A percentile compares a stretch with the other conserved stretches of the same genome.
Conservation (phyloP, 2,797 vertebrate species). For the Lophotriccus pileatus region DNA sequence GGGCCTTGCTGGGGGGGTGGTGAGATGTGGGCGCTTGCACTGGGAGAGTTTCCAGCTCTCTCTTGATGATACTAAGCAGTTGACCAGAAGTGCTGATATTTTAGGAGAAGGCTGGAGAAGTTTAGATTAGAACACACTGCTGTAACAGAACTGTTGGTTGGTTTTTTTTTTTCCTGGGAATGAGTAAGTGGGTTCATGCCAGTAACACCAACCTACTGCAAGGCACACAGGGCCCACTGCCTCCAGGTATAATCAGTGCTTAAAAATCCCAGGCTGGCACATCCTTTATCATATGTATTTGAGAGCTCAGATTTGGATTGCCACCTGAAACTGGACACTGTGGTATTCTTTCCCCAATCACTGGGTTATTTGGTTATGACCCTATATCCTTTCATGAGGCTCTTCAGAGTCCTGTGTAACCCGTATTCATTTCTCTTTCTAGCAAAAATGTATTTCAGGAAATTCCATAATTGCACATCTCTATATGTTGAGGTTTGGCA, state of each 20-base stretch:
- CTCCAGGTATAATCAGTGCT: neutral
- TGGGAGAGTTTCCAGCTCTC: neutral
- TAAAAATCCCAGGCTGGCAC: neutral
- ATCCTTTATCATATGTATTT: neutral
- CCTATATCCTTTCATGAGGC: neutral
- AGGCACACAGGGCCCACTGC: neutral
- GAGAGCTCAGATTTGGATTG: neutral
- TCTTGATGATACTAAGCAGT: neutral
- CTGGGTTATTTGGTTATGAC: neutral
- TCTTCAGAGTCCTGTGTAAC: neutral
- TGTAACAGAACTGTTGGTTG: neutral
- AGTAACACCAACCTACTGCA: neutral
- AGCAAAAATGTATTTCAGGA: constrained; percentile 70
- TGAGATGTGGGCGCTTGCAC: neutral
- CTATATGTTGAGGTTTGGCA: constrained; percentile 66
- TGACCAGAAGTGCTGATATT: neutral
- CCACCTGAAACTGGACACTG: neutral
- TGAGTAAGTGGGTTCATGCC: neutral
- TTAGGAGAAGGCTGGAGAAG: neutral
- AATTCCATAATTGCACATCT: constrained; percentile 51
- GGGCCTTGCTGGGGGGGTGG: neutral
- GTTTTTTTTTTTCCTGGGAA: neutral
- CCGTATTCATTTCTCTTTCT: constrained; percentile 55
- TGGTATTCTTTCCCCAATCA: neutral
- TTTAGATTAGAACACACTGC: neutral